These are phyloP conservation scores for Rhynchotus rufescens DNA, from an alignment of 2,797 vertebrate species.

Conservation along the genomic window DNA sequence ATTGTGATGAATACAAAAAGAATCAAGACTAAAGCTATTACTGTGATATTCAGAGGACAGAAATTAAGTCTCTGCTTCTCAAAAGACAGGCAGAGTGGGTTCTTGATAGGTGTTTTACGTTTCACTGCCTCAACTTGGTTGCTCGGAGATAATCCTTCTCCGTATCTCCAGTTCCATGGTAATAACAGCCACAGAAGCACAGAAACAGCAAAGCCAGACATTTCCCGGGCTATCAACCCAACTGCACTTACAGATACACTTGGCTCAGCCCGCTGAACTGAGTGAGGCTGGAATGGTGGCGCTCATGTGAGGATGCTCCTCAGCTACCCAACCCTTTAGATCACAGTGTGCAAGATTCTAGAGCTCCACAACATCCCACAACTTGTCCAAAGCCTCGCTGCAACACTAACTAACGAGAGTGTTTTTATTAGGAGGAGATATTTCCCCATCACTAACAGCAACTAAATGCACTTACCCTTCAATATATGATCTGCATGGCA, in stretches of 20 bases:
- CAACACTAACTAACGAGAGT: background rate
- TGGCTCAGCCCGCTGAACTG: background rate
- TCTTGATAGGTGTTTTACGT: background rate
- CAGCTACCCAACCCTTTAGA: background rate
- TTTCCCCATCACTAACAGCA: background rate
- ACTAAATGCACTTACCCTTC: background rate
- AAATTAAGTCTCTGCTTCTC: background rate
- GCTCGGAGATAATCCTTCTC: rapidly evolving
- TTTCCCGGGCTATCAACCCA: background rate
- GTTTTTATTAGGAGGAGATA: background rate
- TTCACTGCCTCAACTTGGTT: background rate
- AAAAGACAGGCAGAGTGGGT: background rate
- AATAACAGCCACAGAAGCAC: background rate
- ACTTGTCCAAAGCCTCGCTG: background rate
- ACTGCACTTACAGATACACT: background rate
- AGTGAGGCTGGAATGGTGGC: background rate
- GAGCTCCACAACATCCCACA: background rate
- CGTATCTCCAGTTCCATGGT: background rate
- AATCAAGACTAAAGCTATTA: background rate
- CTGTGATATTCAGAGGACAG: background rate
- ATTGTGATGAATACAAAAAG: background rate
- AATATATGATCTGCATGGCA: background rate
- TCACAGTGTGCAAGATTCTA: background rate
- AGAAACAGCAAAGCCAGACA: background rate
- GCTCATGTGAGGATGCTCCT: background rate